These are phyloP conservation scores for Mimachlamys varia DNA, from an alignment of 2,888 invertebrate genomes.

Conservation along the genomic window DNA sequence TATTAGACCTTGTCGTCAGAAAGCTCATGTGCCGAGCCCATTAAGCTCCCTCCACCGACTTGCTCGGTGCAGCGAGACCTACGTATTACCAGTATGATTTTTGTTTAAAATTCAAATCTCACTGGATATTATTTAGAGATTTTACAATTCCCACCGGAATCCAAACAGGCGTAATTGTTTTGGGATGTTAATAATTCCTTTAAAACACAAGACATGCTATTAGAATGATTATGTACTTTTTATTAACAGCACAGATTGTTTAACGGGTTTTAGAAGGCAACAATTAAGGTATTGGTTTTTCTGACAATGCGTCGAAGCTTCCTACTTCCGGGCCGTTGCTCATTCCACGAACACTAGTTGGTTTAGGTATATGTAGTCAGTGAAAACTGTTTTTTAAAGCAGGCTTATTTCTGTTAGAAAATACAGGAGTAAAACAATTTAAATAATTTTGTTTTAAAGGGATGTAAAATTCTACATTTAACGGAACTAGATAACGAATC, in stretches of 20 bases:
- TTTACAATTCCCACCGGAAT: background rate
- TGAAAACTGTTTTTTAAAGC: background rate
- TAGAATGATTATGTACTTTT: background rate
- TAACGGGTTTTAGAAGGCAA: background rate
- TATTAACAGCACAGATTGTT: background rate
- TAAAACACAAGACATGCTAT: background rate
- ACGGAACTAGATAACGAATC: too few relatives aligned
- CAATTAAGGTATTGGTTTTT: background rate
- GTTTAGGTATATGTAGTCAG: background rate
- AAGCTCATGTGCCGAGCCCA: conserved; percentile 9
- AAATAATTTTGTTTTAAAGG: too few relatives aligned
- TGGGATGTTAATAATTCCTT: background rate
- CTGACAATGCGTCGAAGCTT: background rate
- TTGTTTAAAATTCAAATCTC: conserved; percentile 18
- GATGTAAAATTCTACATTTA: too few relatives aligned
- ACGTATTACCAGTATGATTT: background rate
- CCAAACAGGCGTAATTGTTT: background rate
- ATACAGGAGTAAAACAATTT: too few relatives aligned
- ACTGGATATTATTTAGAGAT: background rate
- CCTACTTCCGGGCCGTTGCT: background rate
- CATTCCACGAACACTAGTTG: background rate
- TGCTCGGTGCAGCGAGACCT: background rate
- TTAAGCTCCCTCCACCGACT: background rate
- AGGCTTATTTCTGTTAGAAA: background rate
- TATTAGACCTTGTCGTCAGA: background rate